Percentiles rank a stretch among this genome's conserved stretches.
Evolutionary conservation across 2,797 vertebrate genomes (phyloP).

Genomic region (Steatocranus sp.): DNA sequence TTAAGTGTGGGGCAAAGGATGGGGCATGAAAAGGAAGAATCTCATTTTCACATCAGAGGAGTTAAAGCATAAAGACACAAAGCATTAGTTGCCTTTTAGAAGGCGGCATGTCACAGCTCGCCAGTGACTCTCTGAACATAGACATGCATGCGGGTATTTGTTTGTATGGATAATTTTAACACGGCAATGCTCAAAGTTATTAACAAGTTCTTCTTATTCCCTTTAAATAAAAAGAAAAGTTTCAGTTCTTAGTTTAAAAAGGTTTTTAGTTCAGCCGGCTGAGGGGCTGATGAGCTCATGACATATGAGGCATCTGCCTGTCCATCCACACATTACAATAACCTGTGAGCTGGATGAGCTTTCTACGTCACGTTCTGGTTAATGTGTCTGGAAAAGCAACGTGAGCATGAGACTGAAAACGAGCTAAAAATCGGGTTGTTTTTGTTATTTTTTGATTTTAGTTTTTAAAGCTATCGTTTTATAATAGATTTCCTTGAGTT

Average conservation of each 20-base stretch:
- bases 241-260: not conserved
- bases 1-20: not conserved
- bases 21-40: not conserved
- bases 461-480: not conserved
- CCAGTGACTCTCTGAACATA: not conserved
- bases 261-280: not conserved
- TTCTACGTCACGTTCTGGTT: not conserved
- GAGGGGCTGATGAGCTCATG: not conserved
- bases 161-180: not conserved
- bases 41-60: not conserved
- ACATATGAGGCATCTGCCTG: rapidly evolving
- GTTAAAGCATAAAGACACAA: not conserved
- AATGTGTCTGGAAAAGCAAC: not conserved
- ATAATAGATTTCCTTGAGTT: not conserved
- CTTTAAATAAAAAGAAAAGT: not conserved
- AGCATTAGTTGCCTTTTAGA: not conserved
- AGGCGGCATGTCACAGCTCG: not conserved
- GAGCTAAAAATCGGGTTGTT: rapidly evolving
- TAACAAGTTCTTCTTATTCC: not conserved
- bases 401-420: not conserved
- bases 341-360: not conserved
- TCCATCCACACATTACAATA: not conserved
- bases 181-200: not conserved
- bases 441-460: not conserved
- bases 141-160: not conserved